Percentiles rank a stretch among this genome's conserved stretches.
Conservation (phyloP, 2,797 vertebrate species). For the Pipistrellus pygmaeus region DNA sequence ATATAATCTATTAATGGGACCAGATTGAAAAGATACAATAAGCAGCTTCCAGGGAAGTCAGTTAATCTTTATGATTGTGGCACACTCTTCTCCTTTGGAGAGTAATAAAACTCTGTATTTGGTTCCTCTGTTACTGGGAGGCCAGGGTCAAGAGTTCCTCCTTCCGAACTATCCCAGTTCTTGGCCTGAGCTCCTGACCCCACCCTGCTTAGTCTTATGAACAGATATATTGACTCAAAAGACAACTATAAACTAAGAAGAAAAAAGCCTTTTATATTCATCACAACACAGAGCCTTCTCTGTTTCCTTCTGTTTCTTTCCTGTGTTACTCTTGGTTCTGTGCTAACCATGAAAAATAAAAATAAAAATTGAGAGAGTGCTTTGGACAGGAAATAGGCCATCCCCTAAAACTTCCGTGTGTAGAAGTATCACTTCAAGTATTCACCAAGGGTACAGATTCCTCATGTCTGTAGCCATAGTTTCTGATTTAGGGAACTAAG, state of each 20-base stretch:
- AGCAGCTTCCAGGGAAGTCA: background rate
- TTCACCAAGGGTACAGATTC: background rate
- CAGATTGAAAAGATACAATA: background rate
- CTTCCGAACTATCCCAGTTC: background rate
- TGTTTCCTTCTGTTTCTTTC: background rate
- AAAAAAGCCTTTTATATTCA: conserved; percentile 45
- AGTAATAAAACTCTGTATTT: background rate
- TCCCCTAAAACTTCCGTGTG: background rate
- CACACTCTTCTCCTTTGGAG: background rate
- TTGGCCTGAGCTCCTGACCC: background rate
- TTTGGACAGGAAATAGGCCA: background rate
- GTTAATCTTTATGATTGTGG: background rate
- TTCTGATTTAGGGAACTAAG: background rate
- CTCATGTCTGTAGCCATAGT: background rate
- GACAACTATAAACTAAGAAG: background rate
- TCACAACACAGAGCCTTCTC: background rate
- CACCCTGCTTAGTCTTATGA: background rate
- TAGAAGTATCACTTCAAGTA: background rate
- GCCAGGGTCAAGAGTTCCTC: background rate
- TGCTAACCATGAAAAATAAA: conserved; percentile 10
- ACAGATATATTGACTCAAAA: conserved; percentile 41
- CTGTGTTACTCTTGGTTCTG: background rate
- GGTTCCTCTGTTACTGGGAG: background rate
- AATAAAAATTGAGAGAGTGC: background rate
- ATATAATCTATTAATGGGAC: background rate